phyloP scores from a whole-genome alignment of 2,113 vertebrate species.

The Tauraco erythrolophus region DNA sequence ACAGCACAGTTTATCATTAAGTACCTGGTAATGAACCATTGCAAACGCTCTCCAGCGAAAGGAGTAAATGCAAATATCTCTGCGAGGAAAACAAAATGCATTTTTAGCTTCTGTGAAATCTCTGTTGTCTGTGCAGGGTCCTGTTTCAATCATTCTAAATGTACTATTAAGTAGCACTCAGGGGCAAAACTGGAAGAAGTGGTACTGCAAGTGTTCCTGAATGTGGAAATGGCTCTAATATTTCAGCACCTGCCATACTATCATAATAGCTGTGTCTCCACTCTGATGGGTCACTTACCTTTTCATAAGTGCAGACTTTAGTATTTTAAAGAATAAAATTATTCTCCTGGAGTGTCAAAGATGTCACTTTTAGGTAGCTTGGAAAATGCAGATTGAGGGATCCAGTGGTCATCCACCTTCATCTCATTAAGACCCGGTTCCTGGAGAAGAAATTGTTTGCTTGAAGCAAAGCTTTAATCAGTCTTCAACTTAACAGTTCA shows the following conservation, averaged over 20 bases:
- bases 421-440: not conserved
- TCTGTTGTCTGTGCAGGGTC: not conserved
- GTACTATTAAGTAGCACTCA: slow-evolving; percentile 10
- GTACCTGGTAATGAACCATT: slow-evolving; percentile 56
- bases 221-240: slow-evolving; percentile 16
- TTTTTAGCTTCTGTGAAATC: not conserved
- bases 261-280: not conserved
- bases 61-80: not conserved
- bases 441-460: not conserved
- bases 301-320: not conserved
- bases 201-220: not conserved
- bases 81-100: not conserved
- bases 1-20: slow-evolving; percentile 49
- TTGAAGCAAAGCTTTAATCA: slow-evolving; percentile 11
- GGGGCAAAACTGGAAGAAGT: not conserved
- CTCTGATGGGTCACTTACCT: not conserved
- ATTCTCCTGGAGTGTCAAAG: not conserved
- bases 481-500: not conserved
- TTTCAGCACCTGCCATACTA: not conserved
- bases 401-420: not conserved
- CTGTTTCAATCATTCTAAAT: slow-evolving; percentile 22
- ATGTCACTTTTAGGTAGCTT: not conserved
- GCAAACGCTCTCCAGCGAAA: not conserved
- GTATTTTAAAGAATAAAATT: not conserved
- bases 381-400: not conserved